Base-by-base conservation (phyloP, 2,797 vertebrate species). In the Myotis daubentonii region DNA sequence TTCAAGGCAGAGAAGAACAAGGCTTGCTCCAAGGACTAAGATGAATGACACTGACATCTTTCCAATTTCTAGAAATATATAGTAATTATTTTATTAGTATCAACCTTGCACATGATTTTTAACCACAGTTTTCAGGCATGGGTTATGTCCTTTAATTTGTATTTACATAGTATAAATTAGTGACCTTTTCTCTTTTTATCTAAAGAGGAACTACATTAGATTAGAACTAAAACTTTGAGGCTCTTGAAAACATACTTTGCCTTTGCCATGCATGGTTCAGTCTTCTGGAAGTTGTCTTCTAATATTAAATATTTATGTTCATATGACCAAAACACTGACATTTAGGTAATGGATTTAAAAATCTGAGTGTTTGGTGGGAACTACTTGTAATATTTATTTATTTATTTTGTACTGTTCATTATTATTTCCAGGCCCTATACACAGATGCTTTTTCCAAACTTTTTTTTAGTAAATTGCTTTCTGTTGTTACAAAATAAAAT, bases 31-130 rank as follows among this genome's bases (percentile, higher is more conserved):
- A 22, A 23, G 44, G 60, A 23, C 30, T 5, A 13, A 30, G 8
- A 17, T 62, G 92, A 88, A 87, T 65, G 88, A 87, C 93, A 90
- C 89, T 90, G 68, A 86, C 28, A 90, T 96, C 93, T 25, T 94
- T 66, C 93, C 95, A 93, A 33, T 97, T 97, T 92, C 55, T 44
- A 94, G 94, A 94, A 93, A 91, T 57, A 80, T 30, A 30, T 60
- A 90, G 25, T 92, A 94, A 90, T 96, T 94, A 89, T 90, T 38
- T 55, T 78, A 87, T 49, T 84, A 41, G 47, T 38, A n/a, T 91
- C 65, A 81, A 23, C 28, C 10, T 78, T 71, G 30, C 36, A 79
- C 36, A 33, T 10, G 47, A 28, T 75, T 60, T 75, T 41, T 72
- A 82, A 53, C 65, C 51, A 20, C 12, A 55, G n/a, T 51, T 84